Evolutionary conservation across 2,888 invertebrate species (phyloP).

Genomic region (Harpalus rubripes): DNA sequence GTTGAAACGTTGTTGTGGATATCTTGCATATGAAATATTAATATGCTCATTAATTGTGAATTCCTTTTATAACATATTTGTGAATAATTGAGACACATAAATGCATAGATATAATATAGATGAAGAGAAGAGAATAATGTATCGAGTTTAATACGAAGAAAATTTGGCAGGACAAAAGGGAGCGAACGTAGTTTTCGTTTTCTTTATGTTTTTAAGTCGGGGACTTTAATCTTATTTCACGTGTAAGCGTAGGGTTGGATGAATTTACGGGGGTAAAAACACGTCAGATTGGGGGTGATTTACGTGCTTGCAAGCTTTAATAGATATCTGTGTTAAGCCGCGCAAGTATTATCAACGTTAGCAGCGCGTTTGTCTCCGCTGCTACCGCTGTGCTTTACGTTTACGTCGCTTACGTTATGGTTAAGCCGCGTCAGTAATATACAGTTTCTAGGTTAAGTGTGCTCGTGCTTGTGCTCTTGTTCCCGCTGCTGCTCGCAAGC

Average conservation of each 20-base stretch:
- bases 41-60: no score
- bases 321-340: slow-evolving; percentile 66
- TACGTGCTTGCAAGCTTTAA: slow-evolving; percentile 64
- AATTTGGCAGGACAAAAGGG: not conserved
- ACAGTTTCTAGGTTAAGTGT: slow-evolving; percentile 53
- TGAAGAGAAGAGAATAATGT: not conserved
- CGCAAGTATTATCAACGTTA: slow-evolving; percentile 65
- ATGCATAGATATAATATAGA: no score
- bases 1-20: no score
- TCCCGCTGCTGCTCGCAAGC: not conserved
- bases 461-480: slow-evolving; percentile 12
- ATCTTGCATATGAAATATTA: no score
- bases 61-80: no score
- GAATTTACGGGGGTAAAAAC: slow-evolving; percentile 64
- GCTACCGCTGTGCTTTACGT: slow-evolving; percentile 10
- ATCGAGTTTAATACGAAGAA: not conserved
- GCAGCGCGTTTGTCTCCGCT: slow-evolving; percentile 60
- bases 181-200: not conserved
- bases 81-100: no score
- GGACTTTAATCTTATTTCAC: slow-evolving; percentile 62
- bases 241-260: slow-evolving; percentile 57
- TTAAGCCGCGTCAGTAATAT: slow-evolving; percentile 33
- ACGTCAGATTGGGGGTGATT: slow-evolving; percentile 64
- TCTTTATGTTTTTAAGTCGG: slow-evolving; percentile 14
- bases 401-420: slow-evolving; percentile 45